Base-by-base conservation (phyloP, 2,113 vertebrate genomes). In the Ceratotherium simum region DNA sequence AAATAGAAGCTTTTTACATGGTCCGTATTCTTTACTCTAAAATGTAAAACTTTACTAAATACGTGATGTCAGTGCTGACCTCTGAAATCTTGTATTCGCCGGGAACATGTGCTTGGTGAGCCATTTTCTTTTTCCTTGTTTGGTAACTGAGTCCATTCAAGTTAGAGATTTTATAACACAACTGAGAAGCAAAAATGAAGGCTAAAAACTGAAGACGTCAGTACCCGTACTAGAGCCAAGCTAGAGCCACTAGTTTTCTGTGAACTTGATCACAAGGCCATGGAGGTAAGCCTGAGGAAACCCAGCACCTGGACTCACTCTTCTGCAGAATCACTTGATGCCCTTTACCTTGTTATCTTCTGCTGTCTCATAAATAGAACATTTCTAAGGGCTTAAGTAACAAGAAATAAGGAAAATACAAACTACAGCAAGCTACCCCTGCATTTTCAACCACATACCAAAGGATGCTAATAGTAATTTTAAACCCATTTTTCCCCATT, bases 1-100 rank as follows among this genome's bases (percentile, higher is more conserved):
- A 92, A 75, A 69, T 13, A 90, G 79, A 96, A 69, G 18, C 25
- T 36, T 90, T 33, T 89, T n/a, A 65, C 5, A 81, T 36, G 48
- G 36, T 97, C 56, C 25, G 73, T 54, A 94, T 46, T 75, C 64
- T 90, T 90, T 60, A 73, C 54, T 65, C 14, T n/a, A 90, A 91
- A 92, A 90, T 31, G 23, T 70, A 64, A 95, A 90, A 78, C 39
- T 78, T 82, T 14, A 83, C 17, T 56, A 84, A 76, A 81, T 76
- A 58, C 39, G 65, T 36, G 62, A 89, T 72, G 54, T 91, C 90
- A 93, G 84, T 14, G 14, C 60, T 76, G 36, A 82, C 64, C 8
- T 83, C 70, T 60, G 42, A 65, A 83, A 96, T 83, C 67, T 36
- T 78, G 3, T 25, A 46, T 79, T 48, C 70, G 42, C 27, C 51